Evolutionary conservation across 2,888 invertebrate species (phyloP), one percentile per base, ranked within the genome.

Genomic region (Synergus japonicus): DNA sequence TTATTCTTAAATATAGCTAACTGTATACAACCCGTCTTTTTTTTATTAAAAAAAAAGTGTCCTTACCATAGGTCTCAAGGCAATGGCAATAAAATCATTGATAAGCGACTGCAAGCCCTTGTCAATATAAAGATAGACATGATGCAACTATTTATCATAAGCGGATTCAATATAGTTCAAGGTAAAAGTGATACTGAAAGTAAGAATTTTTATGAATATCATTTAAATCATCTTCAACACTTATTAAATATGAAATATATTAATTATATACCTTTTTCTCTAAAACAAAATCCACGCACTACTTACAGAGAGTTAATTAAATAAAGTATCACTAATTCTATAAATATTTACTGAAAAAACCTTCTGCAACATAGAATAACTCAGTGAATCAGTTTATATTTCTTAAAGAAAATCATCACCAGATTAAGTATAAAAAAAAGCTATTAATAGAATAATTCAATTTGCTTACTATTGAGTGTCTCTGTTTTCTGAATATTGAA

Each of bases 161-260:
- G 65, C 54, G 7, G 22, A 49, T 66, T 69, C 73, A 80, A 84
- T 85, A 66, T 84, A 82, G 83, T 82, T 85, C 85, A 85, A 44
- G 84, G 84, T 46, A 79, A 67, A 76, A 79, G 63, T 78, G 73
- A 76, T 66, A 67, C 13, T 5, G 41, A 54, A 64, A 49, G 4
- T 2, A 8, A 60, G 10, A 18, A 60, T 60, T 12, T 60, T 2
- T 60, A 22, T 60, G 9, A 18, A 60, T 60, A 60, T 60, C 10
- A n/a, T 18, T 60, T 9, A 22, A 10, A 22, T n/a, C 60, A 10
- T 22, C 22, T 10, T 60, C 18, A 29, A 1, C 22, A 29, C 22
- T 4, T 18, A 60, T 22, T 60, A 10, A 54, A n/a, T 54, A 54
- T n/a, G 15, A n/a, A 29, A 29, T 29, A 29, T 29, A 29, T 29